Evolutionary conservation across 2,113 vertebrate species (phyloP).

Genomic region (Chloroceryle aenea): DNA sequence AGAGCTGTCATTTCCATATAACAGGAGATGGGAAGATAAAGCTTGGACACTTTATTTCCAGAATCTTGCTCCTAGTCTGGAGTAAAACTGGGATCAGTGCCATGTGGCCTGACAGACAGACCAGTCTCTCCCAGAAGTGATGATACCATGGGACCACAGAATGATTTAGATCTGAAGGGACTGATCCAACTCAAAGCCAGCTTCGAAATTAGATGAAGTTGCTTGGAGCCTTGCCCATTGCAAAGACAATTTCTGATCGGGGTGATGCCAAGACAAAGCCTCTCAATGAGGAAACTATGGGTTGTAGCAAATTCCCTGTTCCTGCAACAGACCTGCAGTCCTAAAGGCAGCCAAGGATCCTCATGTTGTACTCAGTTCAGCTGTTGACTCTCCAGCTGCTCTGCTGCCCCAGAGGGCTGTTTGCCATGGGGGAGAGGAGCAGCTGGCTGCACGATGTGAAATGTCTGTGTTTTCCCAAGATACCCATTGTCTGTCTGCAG

Average conservation of each 20-base stretch:
- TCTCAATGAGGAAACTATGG: neutral
- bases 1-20: neutral
- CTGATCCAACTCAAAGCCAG: neutral
- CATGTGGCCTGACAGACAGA: neutral
- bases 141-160: accelerated
- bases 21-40: neutral
- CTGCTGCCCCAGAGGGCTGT: neutral
- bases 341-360: neutral
- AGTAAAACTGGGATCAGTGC: neutral
- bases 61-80: neutral
- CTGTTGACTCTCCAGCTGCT: slow-evolving; percentile 26
- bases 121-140: neutral
- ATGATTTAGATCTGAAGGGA: neutral
- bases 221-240: neutral
- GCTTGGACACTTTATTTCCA: neutral
- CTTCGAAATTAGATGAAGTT: neutral
- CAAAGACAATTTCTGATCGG: neutral
- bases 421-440: slow-evolving; percentile 36
- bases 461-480: slow-evolving; percentile 43
- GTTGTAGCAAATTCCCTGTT: neutral
- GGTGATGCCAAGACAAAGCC: neutral
- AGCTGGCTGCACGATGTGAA: neutral
- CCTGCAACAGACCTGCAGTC: neutral
- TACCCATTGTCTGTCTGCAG: slow-evolving; percentile 57
- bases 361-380: neutral